Evolutionary conservation across 2,113 vertebrate genomes (phyloP), one percentile per base, ranked within the genome.

Genomic region (Solea solea): DNA sequence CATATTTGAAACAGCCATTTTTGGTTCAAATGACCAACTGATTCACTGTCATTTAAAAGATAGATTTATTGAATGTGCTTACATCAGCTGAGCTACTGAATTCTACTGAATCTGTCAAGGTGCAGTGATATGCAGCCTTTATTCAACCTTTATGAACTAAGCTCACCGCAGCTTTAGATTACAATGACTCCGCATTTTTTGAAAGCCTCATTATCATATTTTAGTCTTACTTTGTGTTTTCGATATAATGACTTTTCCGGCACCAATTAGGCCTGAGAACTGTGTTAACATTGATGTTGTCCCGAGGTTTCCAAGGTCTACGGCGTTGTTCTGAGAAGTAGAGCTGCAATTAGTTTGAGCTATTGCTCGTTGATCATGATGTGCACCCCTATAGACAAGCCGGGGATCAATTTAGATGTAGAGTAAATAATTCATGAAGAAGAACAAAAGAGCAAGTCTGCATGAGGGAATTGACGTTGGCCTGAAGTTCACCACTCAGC

Each of bases 361-460:
- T 69, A 8, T 68, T 61, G 72, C 84, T 90, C 83, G 77, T 78
- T 71, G 78, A 51, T 86, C 78, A 89, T 88, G 73, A 82, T 75
- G 62, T 11, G 45, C 69, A 69, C 86, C 82, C 66, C 72, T 88
- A 83, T 87, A 70, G 86, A 90, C 82, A 74, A 74, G 50, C 50
- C 64, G 34, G 6, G 16, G 64, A 81, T 93, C 86, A 76, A 90
- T 91, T 80, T 27, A 72, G 58, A 76, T 68, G 54, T 72, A 1
- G 50, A 67, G 72, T 76, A 80, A 90, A 93, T 93, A 90, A 92
- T 92, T 93, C 78, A 90, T 91, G 76, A 84, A 69, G 64, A 56
- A 79, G 68, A 79, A 67, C 80, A 79, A 78, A 86, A 78, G 74
- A 72, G 53, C 27, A 72, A 78, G 86, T 80, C 70, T 86, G 80